Evolutionary conservation across 2,888 invertebrate species (phyloP).

Genomic region (Drosophila koepferae): DNA sequence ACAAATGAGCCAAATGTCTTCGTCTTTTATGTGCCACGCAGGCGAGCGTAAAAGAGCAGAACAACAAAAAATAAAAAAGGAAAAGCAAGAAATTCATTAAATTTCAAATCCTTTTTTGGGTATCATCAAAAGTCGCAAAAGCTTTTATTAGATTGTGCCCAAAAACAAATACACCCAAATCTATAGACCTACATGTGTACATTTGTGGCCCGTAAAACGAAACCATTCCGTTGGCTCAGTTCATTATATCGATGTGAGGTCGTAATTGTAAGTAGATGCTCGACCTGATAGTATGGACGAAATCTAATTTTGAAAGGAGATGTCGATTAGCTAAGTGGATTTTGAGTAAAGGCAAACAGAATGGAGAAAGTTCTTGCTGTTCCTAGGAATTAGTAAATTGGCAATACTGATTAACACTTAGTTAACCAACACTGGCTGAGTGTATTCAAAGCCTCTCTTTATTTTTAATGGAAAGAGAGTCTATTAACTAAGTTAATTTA

Average conservation of each 20-base stretch:
- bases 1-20: slow-evolving; percentile 61
- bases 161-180: slow-evolving; percentile 11
- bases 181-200: not conserved
- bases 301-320: slow-evolving; percentile 2
- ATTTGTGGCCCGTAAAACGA: slow-evolving; percentile 4
- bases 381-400: not conserved
- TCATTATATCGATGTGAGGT: slow-evolving; percentile 25
- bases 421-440: not conserved
- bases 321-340: slow-evolving; percentile 21
- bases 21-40: slow-evolving; percentile 59
- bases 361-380: not conserved
- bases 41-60: slow-evolving; percentile 51
- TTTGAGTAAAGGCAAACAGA: not conserved
- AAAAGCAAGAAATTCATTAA: slow-evolving; percentile 67
- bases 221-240: slow-evolving; percentile 7
- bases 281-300: not conserved
- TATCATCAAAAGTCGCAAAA: slow-evolving; percentile 46
- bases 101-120: slow-evolving; percentile 64
- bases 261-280: slow-evolving; percentile 22
- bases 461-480: not conserved
- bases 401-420: not conserved
- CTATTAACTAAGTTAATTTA: not conserved
- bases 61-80: not conserved
- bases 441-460: not conserved
- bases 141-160: slow-evolving; percentile 49